Evolutionary conservation across 2,797 vertebrate genomes (phyloP), one percentile per base, ranked within the genome.

Genomic region (Sorex maritimensis): DNA sequence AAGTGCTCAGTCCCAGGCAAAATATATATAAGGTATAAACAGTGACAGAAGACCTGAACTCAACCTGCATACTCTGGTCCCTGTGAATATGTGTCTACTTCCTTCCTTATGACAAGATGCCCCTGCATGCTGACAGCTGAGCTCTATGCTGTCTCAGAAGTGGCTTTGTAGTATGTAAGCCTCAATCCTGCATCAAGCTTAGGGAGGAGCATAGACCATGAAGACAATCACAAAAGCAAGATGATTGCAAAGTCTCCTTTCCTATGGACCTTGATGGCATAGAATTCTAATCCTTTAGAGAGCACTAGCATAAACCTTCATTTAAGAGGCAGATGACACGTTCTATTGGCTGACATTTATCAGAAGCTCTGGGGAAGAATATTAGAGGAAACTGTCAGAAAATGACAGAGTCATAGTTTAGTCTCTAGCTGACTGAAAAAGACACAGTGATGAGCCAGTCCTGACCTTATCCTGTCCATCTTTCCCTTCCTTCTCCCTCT

Each of bases 361-460:
- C 81, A 46, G 67, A 26, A 77, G 28, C 34, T 86, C 52, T 85
- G 8, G 10, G 49, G 5, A 41, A 82, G 55, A 86, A 23, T 38
- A 82, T 79, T 69, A 73, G 19, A 88, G n/a, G 46, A 81, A 87
- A 77, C n/a, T 80, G 72, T 91, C 67, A 93, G 68, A 74, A 93
- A 95, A 93, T 46, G 30, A 78, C 63, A 88, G 19, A 38, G 81
- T 67, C 69, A 71, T 13, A 72, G 58, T 52, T 91, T 52, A 82
- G 19, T 90, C 49, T 77, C 81, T 73, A 63, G 41, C 6, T 65
- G 28, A 88, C 69, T 79, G 38, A 74, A 78, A 90, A 41, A 81
- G 55, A 72, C 38, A 86, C 26, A 90, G 67, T 15, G 17, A 2
- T 19, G 83, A 67, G 14, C 19, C 19, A 30, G 52, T 17, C 3